Evolutionary conservation across 2,113 vertebrate genomes (phyloP), one percentile per base, ranked within the genome.

Genomic region (Sardina pilchardus): DNA sequence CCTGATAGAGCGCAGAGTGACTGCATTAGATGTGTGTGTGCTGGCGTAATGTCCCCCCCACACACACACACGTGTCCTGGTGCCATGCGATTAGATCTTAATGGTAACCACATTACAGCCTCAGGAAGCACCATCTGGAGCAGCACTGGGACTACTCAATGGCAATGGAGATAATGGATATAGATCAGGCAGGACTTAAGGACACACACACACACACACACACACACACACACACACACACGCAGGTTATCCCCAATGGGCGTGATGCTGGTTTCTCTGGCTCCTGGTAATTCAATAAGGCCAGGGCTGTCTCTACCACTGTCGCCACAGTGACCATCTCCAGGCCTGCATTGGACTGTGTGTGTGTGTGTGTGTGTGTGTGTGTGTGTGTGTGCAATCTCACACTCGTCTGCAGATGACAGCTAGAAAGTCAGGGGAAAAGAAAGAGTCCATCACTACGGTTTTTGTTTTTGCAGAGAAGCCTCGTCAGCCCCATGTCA

Each of bases 401-500:
- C 21, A n/a, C 7, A 8, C 24, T 63, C 24, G 10, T 75, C 67
- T 75, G 59, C n/a, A 24, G 5, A 26, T 7, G 59, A 26, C 26
- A 75, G 67, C 34, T 34, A 75, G 67, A 75, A 34, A 26, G 10
- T 75, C 26, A 75, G 30, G 26, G 34, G 67, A 75, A 30, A 26
- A 4, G 26, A 75, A 75, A 75, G 12, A 10, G 67, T 75, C 67
- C 67, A 34, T 75, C 67, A 75, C n/a, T 12, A 30, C 1, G 9
- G 30, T 45, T 71, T 71, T 30, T 71, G 67, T n/a, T 63, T 63
- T 24, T 4, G 6, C 59, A 9, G 24, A 78, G 30, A 48, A 39
- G 82, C 34, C 30, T 63, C 67, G 82, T 83, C 67, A 82, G n/a
- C 82, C 85, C 75, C 59, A 86, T 39, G 21, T 84, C 85, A 90